Evolutionary conservation across 2,113 vertebrate genomes (phyloP).

Genomic region (Microcebus ravelobensis): DNA sequence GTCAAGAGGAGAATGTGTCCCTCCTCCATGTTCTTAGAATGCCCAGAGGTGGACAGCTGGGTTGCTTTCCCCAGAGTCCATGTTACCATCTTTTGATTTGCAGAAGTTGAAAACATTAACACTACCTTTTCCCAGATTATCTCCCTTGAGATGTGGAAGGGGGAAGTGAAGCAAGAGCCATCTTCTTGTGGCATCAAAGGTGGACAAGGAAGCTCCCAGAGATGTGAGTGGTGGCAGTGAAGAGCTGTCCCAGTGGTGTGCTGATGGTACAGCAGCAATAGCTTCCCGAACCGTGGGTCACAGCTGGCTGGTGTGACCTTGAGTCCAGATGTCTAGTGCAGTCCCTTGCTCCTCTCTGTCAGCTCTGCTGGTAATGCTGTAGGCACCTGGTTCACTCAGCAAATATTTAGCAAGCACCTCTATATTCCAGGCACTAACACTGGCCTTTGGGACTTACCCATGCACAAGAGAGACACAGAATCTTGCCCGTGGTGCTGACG

Average conservation of each 20-base stretch:
- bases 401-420: background rate
- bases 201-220: background rate
- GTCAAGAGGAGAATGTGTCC: background rate
- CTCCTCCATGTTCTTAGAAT: background rate
- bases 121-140: background rate
- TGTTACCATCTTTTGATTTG: background rate
- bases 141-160: background rate
- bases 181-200: background rate
- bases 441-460: background rate
- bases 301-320: background rate
- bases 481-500: background rate
- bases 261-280: background rate
- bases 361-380: background rate
- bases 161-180: background rate
- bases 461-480: background rate
- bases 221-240: accelerated
- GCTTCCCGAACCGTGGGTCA: background rate
- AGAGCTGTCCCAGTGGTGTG: background rate
- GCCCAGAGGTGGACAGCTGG: background rate
- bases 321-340: background rate
- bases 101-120: background rate
- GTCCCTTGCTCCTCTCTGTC: background rate
- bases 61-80: background rate
- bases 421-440: background rate
- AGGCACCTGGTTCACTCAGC: background rate